Evolutionary conservation across 2,888 invertebrate species (phyloP).

Genomic region (Embidobia sp.): DNA sequence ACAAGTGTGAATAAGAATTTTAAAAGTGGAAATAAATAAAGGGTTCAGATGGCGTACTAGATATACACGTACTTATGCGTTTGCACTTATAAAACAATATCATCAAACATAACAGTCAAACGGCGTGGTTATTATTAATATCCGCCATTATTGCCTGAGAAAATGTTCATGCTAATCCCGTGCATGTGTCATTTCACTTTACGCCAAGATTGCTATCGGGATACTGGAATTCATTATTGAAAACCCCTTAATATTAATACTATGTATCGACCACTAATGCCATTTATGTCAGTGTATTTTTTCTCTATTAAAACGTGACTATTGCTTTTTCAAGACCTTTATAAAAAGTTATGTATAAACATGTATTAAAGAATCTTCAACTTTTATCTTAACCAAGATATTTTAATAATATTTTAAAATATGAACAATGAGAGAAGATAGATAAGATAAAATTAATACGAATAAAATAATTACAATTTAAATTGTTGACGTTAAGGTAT

Average conservation of each 20-base stretch:
- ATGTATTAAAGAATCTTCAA: too few species aligned
- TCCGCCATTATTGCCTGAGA: constrained; percentile 61
- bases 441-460: too few species aligned
- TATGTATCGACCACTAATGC: constrained; percentile 34
- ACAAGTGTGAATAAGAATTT: constrained; percentile 50
- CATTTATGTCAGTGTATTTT: constrained; percentile 55
- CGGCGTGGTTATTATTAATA: constrained; percentile 54
- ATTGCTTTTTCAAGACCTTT: constrained; percentile 17
- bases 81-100: constrained; percentile 35
- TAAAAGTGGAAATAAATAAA: constrained; percentile 54
- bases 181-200: constrained; percentile 58
- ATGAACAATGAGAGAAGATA: too few species aligned
- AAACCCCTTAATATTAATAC: constrained; percentile 57
- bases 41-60: constrained; percentile 54
- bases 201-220: constrained; percentile 53
- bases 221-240: constrained; percentile 58
- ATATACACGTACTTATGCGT: too few species aligned
- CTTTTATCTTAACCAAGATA: too few species aligned
- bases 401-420: too few species aligned
- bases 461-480: too few species aligned
- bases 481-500: too few species aligned
- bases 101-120: constrained; percentile 51
- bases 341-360: too few species aligned
- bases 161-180: constrained; percentile 60
- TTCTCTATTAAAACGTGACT: constrained; percentile 34